Conservation (phyloP, 2,797 vertebrate genomes). For the Cossypha niveicapilla region DNA sequence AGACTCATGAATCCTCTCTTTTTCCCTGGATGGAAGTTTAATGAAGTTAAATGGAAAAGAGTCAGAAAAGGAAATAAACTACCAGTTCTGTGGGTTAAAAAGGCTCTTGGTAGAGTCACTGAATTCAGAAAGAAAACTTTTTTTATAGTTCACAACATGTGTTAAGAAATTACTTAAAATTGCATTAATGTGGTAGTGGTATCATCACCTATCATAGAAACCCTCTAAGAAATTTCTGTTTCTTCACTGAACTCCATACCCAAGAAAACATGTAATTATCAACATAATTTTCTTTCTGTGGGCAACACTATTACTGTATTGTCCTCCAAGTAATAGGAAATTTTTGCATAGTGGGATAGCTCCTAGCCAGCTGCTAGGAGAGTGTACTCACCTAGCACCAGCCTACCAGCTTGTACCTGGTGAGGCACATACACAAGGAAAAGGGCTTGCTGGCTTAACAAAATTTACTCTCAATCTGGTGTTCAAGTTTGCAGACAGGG, state of each 20-base stretch:
- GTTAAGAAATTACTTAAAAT: neutral
- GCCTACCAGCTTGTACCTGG: neutral
- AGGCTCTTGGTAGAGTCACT: neutral
- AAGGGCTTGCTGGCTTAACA: neutral
- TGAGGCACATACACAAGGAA: rapidly evolving
- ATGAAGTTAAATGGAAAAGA: neutral
- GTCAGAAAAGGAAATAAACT: neutral
- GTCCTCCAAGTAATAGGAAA: neutral
- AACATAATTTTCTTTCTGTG: neutral
- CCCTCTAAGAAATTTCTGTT: neutral
- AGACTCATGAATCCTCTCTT: neutral
- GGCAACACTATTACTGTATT: neutral
- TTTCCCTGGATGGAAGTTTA: neutral
- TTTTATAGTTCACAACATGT: neutral
- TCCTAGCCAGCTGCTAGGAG: neutral
- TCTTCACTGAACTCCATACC: neutral
- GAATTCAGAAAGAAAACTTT: neutral
- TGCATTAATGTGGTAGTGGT: neutral
- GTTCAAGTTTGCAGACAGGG: neutral
- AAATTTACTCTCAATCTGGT: neutral
- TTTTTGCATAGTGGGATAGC: neutral
- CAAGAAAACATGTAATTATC: neutral
- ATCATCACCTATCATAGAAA: neutral
- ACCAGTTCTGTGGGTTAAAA: neutral
- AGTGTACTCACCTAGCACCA: too few relatives aligned